A percentile compares a stretch with the other conserved stretches of the same genome.
These are phyloP conservation scores for Pogonomyrmex barbatus DNA, from an alignment of 1,140 invertebrate genomes.

Conservation along the genomic window DNA sequence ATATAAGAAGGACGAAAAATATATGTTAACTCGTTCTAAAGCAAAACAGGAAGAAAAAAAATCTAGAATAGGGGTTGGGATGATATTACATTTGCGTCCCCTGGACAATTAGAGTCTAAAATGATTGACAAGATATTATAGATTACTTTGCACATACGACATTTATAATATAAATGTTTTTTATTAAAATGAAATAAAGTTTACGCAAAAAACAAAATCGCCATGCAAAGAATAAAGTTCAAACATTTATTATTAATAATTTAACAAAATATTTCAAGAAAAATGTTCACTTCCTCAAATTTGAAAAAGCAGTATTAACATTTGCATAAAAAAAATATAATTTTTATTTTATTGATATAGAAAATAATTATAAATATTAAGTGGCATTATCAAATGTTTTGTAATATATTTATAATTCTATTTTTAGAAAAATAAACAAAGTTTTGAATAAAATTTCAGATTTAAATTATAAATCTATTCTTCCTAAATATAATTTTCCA, in stretches of 20 bases:
- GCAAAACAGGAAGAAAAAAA: too few relatives aligned
- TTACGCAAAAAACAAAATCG: too few relatives aligned
- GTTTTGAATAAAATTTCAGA: constrained; percentile 20
- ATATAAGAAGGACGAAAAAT: too few relatives aligned
- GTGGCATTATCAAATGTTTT: neutral
- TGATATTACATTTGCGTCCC: too few relatives aligned
- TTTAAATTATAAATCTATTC: constrained; percentile 30
- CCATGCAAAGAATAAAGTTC: neutral
- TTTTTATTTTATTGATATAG: neutral
- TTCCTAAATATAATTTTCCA: constrained; percentile 39
- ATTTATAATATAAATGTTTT: too few relatives aligned
- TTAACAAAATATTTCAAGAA: neutral
- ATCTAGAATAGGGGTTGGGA: too few relatives aligned
- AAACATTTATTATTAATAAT: neutral
- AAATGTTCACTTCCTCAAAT: neutral
- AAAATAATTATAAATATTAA: constrained; percentile 3
- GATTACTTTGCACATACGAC: too few relatives aligned
- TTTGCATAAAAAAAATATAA: constrained; percentile 1
- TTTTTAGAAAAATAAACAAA: neutral
- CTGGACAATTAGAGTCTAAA: too few relatives aligned
- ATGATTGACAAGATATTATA: too few relatives aligned
- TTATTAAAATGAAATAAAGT: too few relatives aligned
- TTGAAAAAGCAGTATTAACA: neutral
- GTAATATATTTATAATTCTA: constrained; percentile 7
- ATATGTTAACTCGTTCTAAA: too few relatives aligned